Base-by-base conservation (phyloP, 2,888 invertebrate genomes). In the Perithous albicinctus region DNA sequence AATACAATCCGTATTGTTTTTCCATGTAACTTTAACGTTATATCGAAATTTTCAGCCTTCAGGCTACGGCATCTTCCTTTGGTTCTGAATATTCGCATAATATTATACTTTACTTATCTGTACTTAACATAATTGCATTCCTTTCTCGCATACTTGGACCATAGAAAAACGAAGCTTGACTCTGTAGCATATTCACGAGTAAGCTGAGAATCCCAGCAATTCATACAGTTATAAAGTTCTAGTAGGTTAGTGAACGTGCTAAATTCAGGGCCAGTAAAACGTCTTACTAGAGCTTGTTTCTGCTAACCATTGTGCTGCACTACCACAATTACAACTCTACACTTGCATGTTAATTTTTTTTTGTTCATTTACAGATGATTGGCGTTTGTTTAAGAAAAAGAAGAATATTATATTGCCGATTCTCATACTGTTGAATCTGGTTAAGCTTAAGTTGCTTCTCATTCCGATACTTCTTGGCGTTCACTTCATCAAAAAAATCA, bases 401-500 rank as follows among this genome's bases (percentile, higher is more conserved):
- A 97, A 97, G 91, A 94, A 97, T 51, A 95, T 97, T 90, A 96
- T 97, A 85, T 79, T 93, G 18, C 92, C 93, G 7, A 48, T 92
- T 66, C 87, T 92, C 2, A 91, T 92, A 59, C 83, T 93, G 12
- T 74, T 93, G 76, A 92, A 93, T 64, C 85, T 93, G 29, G 32
- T 93, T n/a, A 93, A 93, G 82, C 64, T 93, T 61, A 95, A 96
- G 86, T 88, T 95, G 10, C 88, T 96, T 51, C 91, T 96, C 26
- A 92, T 95, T 0, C 95, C 96, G 0, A 94, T 96, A 2, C 93
- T 96, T 2, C 91, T 95, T 8, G 93, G 94, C 0, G 94, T 96
- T 0, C 90, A 96, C 85, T 93, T 95, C 86, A 95, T 96, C 84
- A 96, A 96, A 92, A 96, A 96, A 86, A 91, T 95, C 1, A 91